These are phyloP conservation scores for Arizona elegans DNA, from an alignment of 2,113 vertebrate species.

Conservation along the genomic window DNA sequence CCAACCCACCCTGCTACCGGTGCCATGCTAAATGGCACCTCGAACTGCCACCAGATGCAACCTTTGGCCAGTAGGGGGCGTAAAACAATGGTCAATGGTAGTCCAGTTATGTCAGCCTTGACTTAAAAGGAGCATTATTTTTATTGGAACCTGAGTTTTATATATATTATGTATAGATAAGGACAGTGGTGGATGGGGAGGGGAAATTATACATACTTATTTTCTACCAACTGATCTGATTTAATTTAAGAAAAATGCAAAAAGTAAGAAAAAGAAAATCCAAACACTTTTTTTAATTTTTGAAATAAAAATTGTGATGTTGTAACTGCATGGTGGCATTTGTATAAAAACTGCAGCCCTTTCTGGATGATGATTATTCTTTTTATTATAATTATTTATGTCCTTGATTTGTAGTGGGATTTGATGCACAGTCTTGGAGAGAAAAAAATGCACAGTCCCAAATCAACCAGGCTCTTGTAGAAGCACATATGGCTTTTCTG, in stretches of 20 bases:
- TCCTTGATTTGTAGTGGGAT: background rate
- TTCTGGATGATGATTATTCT: background rate
- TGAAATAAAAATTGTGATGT: constrained; percentile 3
- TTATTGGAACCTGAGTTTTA: constrained; percentile 55
- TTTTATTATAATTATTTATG: background rate
- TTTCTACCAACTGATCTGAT: constrained; percentile 73
- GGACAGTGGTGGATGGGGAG: constrained; percentile 38
- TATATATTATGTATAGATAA: constrained; percentile 74
- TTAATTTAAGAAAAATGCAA: constrained; percentile 70
- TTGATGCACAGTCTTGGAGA: background rate
- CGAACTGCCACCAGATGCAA: constrained; percentile 76
- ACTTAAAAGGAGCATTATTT: constrained; percentile 65
- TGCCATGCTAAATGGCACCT: constrained; percentile 67
- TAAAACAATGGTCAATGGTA: constrained; percentile 83
- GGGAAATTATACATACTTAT: constrained; percentile 74
- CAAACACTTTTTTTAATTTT: background rate
- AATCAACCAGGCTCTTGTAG: background rate
- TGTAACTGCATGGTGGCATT: constrained; percentile 18
- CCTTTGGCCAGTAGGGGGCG: constrained; percentile 72
- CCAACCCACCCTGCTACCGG: constrained; percentile 47
- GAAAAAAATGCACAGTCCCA: background rate
- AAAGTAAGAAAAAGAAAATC: constrained; percentile 35
- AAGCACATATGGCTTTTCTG: background rate
- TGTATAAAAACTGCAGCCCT: constrained; percentile 16
- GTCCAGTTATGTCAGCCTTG: constrained; percentile 67